Evolutionary conservation across 53 echinoderm and acorn worm species (phyloP).

Genomic region (Astropecten irregularis): DNA sequence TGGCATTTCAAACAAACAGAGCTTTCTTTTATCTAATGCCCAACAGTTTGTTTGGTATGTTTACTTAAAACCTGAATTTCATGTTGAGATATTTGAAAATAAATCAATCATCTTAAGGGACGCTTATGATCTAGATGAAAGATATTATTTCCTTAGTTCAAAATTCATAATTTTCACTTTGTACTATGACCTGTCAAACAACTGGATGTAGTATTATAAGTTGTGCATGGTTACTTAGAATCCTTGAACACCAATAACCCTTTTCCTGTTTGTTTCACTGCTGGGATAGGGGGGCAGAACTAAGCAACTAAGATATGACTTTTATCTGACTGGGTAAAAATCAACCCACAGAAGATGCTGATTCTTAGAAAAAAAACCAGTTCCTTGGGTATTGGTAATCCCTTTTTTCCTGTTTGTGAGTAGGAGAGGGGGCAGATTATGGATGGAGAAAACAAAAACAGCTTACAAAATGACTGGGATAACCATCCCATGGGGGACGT

Average conservation of each 20-base stretch:
- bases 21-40: no score
- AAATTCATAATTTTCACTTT: no score
- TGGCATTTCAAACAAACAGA: no score
- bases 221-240: no score
- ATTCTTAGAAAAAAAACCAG: slow-evolving; percentile 21
- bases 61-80: no score
- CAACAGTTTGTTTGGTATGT: no score
- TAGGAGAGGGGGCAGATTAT: slow-evolving; percentile 11
- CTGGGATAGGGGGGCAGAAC: neutral
- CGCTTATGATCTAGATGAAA: no score
- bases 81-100: no score
- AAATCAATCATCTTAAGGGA: no score
- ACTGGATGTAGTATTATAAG: no score
- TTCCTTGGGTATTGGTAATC: slow-evolving; percentile 22
- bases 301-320: neutral
- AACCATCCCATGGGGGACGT: slow-evolving; percentile 3
- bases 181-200: no score
- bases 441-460: neutral
- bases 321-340: neutral
- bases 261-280: slow-evolving; percentile 2
- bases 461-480: slow-evolving; percentile 13
- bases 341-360: neutral
- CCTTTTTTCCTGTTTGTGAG: slow-evolving; percentile 49
- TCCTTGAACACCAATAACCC: neutral
- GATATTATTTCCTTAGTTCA: no score